A percentile compares a stretch with the other conserved stretches of the same genome.
phyloP scores from a whole-genome alignment of 2,888 invertebrate species.

The Pristionchus exspectatus region DNA sequence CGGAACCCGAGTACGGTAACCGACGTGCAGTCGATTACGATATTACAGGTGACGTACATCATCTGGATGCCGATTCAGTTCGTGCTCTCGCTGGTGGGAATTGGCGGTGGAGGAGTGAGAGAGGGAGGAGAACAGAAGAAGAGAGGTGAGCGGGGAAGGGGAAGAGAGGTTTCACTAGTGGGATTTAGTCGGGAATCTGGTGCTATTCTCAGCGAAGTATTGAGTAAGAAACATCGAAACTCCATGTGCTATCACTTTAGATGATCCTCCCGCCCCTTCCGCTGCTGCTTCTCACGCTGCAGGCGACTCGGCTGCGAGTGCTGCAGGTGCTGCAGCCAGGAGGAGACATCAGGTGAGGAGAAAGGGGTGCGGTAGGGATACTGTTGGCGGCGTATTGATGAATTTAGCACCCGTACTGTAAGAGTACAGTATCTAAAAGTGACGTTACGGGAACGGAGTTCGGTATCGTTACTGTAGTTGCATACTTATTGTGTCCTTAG shows the following conservation, averaged over 20 bases:
- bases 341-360: constrained; percentile 46
- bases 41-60: constrained; percentile 42
- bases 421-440: not conserved
- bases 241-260: not conserved
- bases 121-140: constrained; percentile 37
- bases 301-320: constrained; percentile 37
- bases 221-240: not conserved
- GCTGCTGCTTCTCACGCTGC: not conserved
- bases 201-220: too few relatives aligned
- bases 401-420: not conserved
- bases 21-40: not conserved
- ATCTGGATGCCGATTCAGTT: constrained; percentile 54
- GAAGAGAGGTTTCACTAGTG: not conserved
- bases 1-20: not conserved
- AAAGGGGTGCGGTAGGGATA: not conserved
- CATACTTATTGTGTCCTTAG: too few relatives aligned
- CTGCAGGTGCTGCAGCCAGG: constrained; percentile 9
- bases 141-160: constrained; percentile 7
- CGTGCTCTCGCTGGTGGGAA: constrained; percentile 49
- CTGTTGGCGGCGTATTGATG: too few relatives aligned
- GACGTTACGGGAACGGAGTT: not conserved
- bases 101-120: not conserved
- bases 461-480: not conserved
- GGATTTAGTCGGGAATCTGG: not conserved
- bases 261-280: not conserved